Percentiles rank a stretch among this genome's conserved stretches.
These are phyloP conservation scores for Hassar affinis DNA, from an alignment of 2,113 vertebrate species.

Conservation along the genomic window DNA sequence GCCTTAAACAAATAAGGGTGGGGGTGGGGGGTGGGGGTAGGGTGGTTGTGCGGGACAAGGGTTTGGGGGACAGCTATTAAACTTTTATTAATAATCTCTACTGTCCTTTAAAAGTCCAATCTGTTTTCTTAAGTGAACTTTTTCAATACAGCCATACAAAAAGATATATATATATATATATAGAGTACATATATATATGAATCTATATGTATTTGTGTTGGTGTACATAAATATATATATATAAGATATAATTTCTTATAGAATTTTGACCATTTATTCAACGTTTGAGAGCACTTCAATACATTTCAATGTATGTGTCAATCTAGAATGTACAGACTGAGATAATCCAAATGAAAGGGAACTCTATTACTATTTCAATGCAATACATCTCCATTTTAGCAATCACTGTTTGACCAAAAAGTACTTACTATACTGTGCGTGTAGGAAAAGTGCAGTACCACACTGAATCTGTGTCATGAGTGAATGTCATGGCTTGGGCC, in stretches of 20 bases:
- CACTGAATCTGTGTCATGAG: conserved; percentile 41
- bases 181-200: conserved; percentile 71
- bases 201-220: background rate
- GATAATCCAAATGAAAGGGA: conserved; percentile 62
- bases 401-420: conserved; percentile 72
- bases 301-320: conserved; percentile 68
- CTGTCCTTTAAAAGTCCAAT: conserved; percentile 73
- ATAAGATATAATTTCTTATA: conserved; percentile 84
- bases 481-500: conserved; percentile 38
- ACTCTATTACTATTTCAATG: conserved; percentile 71
- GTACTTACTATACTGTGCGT: conserved; percentile 47
- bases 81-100: conserved; percentile 68
- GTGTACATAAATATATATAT: conserved; percentile 62
- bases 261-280: conserved; percentile 77
- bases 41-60: conserved; percentile 11
- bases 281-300: conserved; percentile 72
- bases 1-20: conserved; percentile 73
- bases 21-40: background rate
- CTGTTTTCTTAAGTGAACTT: conserved; percentile 75
- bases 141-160: conserved; percentile 82
- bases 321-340: conserved; percentile 57
- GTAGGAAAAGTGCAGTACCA: conserved; percentile 30
- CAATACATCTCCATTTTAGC: conserved; percentile 71
- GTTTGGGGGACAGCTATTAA: conserved; percentile 59
- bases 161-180: conserved; percentile 66